Conservation (phyloP, 1,140 invertebrate genomes). For the Ctenoplectra terminalis region DNA sequence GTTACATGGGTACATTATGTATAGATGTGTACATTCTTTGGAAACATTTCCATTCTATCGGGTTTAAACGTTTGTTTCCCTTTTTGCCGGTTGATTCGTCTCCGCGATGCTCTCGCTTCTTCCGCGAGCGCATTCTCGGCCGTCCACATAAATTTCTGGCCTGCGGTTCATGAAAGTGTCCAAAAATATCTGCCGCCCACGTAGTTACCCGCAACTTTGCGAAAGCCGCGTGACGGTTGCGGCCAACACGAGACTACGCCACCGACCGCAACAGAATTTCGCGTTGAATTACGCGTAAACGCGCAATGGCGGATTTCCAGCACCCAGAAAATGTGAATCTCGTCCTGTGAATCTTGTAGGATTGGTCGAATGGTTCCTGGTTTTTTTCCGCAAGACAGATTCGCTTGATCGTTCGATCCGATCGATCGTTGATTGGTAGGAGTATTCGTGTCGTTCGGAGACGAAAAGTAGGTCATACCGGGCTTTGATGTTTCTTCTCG, state of each 20-base stretch:
- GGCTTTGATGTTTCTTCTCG: too few relatives aligned
- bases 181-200: conserved; percentile 73
- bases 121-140: conserved; percentile 59
- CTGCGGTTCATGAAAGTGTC: conserved; percentile 74
- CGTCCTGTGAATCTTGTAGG: neutral
- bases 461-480: neutral
- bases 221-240: conserved; percentile 56
- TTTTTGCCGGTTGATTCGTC: conserved; percentile 28
- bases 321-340: neutral
- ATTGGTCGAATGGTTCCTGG: neutral
- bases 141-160: conserved; percentile 73
- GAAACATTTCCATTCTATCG: conserved; percentile 40
- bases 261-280: conserved; percentile 36
- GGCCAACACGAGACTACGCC: conserved; percentile 19
- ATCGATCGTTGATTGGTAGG: neutral
- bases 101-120: conserved; percentile 36
- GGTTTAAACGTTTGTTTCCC: conserved; percentile 33
- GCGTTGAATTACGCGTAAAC: conserved; percentile 47
- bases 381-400: neutral
- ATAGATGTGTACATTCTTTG: conserved; percentile 13
- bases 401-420: neutral
- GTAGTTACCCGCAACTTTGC: conserved; percentile 61
- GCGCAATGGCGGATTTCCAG: neutral
- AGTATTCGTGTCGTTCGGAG: neutral
- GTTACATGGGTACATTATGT: neutral